A percentile compares a stretch with the other conserved stretches of the same genome.
phyloP scores from a whole-genome alignment of 2,888 invertebrate genomes.

The Torymus aiolomorphi region DNA sequence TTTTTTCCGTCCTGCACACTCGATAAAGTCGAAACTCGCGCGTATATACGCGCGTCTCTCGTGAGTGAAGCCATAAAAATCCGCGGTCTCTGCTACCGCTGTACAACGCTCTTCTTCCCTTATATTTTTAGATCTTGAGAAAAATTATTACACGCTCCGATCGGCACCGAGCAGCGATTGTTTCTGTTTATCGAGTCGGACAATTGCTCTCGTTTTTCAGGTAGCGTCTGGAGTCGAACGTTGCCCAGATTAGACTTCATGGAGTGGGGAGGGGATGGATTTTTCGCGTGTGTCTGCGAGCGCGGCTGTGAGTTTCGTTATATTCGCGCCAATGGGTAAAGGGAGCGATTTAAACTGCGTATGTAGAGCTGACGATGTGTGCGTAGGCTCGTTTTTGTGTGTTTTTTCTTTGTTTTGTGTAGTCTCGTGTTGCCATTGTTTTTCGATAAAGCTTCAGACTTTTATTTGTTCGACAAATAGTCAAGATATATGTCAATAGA shows the following conservation, averaged over 20 bases:
- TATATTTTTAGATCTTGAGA: constrained; percentile 21
- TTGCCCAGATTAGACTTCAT: neutral
- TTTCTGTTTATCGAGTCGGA: constrained; percentile 28
- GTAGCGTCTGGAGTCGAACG: constrained; percentile 6
- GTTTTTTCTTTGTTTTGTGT: neutral
- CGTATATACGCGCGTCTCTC: no score
- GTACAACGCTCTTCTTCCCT: neutral
- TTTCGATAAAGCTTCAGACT: neutral
- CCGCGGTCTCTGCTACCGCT: neutral
- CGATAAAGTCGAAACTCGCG: no score
- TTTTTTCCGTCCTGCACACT: no score
- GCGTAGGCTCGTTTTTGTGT: neutral
- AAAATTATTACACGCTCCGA: constrained; percentile 29
- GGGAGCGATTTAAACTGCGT: neutral
- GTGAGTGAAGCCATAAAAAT: constrained; percentile 26
- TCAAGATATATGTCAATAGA: neutral
- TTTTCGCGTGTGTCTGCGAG: neutral
- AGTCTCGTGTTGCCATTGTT: neutral
- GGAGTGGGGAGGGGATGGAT: neutral
- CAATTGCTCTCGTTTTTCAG: constrained; percentile 15
- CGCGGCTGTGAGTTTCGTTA: constrained; percentile 1
- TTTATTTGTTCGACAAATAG: neutral
- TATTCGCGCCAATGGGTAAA: neutral
- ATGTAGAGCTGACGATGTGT: neutral
- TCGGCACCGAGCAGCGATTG: neutral